Base-by-base conservation (phyloP, 2,113 vertebrate species). In the Lepus europaeus region DNA sequence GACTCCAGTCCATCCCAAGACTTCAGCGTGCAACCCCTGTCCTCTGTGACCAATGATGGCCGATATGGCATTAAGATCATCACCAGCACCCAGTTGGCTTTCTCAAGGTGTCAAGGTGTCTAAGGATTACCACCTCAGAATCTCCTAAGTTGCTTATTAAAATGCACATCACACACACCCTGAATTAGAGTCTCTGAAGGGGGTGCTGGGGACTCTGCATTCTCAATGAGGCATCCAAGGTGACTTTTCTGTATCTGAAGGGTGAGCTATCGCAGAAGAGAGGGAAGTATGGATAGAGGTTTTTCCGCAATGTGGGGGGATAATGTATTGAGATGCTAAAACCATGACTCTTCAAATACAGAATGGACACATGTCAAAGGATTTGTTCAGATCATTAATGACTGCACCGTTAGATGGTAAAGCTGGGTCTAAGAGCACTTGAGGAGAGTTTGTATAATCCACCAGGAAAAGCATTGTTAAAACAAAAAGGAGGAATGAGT, bases 281-380 rank as follows among this genome's bases (percentile, higher is more conserved):
- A 81, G 72, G 20, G 59, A 73, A 89, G n/a, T 22, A 17, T 25
- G 45, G 80, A 33, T 31, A 6, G 17, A 87, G 36, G 11, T n/a
- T 25, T 14, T 9, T 77, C 69, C 51, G 22, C 53, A 29, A 4
- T 74, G 49, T 89, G 49, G 59, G 82, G 59, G 51, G 51, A 11
- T 61, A 45, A 63, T 77, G 6, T 45, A 39, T 86, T 83, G 64
- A 90, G 87, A 76, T 72, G 33, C 73, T 90, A 61, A 96, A 89
- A 51, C 61, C 6, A 22, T 72, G 31, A 19, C 70, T 79, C 64
- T 92, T 64, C 74, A 72, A 68, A 74, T 87, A 49, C 7, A 91
- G 63, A 89, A 92, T 11, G 13, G 39, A 74, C 27, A 22, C 2
- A 9, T 56, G 29, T 78, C 79, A 91, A 68, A 93, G 45, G 9